Conservation (phyloP, 2,888 invertebrate genomes). For the Therioaphis trifolii region DNA sequence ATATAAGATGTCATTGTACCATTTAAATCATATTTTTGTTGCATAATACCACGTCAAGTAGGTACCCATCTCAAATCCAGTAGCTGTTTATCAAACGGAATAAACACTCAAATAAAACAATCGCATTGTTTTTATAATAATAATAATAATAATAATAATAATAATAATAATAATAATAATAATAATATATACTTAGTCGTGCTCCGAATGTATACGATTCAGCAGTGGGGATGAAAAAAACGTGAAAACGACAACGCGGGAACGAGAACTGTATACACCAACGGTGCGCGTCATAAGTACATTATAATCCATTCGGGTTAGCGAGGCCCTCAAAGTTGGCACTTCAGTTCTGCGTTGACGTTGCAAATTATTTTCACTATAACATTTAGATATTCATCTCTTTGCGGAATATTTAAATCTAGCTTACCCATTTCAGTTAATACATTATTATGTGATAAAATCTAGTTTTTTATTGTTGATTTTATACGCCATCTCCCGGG, state of each 20-base stretch:
- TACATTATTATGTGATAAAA: neutral
- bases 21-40: neutral
- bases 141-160: neutral
- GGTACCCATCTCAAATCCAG: neutral
- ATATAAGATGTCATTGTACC: no score
- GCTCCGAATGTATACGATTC: neutral
- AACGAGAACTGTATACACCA: neutral
- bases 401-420: neutral
- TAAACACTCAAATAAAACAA: constrained; percentile 21
- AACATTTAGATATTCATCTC: neutral
- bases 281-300: neutral
- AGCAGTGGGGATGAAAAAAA: neutral
- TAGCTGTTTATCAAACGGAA: constrained; percentile 17
- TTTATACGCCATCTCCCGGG: no score
- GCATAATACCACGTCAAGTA: neutral
- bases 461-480: neutral
- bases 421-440: neutral
- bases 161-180: neutral
- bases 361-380: constrained; percentile 18
- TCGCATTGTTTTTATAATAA: constrained; percentile 22
- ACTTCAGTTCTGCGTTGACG: constrained; percentile 22
- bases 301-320: constrained; percentile 34
- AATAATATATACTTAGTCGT: neutral
- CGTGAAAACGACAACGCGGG: neutral
- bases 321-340: neutral